These are phyloP conservation scores for Xylocampa areola DNA, from an alignment of 2,888 invertebrate genomes.

Conservation along the genomic window DNA sequence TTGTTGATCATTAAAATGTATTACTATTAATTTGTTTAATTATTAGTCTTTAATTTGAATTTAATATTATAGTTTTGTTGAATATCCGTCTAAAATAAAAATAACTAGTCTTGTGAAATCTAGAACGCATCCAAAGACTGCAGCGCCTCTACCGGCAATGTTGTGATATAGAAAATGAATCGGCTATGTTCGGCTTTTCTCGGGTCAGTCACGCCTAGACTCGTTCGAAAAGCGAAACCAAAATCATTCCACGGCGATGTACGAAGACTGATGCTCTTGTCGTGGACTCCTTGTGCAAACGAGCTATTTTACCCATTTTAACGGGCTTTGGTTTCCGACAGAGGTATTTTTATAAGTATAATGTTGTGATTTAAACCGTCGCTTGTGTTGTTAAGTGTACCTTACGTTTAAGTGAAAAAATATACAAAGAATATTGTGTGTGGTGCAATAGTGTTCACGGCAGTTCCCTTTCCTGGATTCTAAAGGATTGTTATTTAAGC, in stretches of 20 bases:
- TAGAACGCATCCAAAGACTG: conserved; percentile 60
- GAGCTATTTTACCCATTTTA: conserved; percentile 82
- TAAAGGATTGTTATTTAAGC: conserved; percentile 81
- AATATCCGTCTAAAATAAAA: not conserved
- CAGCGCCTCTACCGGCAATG: conserved; percentile 73
- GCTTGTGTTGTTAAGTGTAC: conserved; percentile 84
- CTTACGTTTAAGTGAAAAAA: conserved; percentile 78
- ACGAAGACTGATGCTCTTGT: conserved; percentile 88
- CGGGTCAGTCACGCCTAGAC: conserved; percentile 89
- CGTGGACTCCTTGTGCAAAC: conserved; percentile 83
- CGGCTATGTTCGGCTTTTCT: conserved; percentile 80
- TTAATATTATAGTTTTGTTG: too few relatives aligned
- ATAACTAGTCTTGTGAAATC: conserved; percentile 1
- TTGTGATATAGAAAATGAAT: conserved; percentile 52
- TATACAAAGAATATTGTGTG: conserved; percentile 79
- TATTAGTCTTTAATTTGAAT: too few relatives aligned
- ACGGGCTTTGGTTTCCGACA: conserved; percentile 81
- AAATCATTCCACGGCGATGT: conserved; percentile 88
- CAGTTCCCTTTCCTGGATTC: conserved; percentile 81
- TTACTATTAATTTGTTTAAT: too few relatives aligned
- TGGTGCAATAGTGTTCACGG: conserved; percentile 84
- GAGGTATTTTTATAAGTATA: conserved; percentile 79
- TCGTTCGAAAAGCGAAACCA: conserved; percentile 88
- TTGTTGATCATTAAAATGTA: too few relatives aligned
- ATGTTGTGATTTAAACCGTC: conserved; percentile 84